Evolutionary conservation across 2,888 invertebrate genomes (phyloP).

Genomic region (Heliconius ethilla): DNA sequence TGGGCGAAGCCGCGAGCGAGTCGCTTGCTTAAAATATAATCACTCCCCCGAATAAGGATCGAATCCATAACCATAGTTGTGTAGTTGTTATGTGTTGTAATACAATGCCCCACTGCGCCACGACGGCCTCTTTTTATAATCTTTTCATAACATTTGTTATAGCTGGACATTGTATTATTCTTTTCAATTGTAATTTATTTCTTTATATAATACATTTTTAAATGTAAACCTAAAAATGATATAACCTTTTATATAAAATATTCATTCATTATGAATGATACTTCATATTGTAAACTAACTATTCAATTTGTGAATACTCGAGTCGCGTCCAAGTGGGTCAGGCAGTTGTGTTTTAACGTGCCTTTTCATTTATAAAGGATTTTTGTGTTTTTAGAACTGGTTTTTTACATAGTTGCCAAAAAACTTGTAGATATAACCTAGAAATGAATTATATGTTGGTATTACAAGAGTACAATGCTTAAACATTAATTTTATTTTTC

Average conservation of each 20-base stretch:
- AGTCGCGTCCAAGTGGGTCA: conserved; percentile 45
- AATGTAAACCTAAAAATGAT: background rate
- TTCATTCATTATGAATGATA: conserved; percentile 39
- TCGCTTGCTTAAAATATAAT: too few species aligned
- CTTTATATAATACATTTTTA: background rate
- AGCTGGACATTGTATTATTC: background rate
- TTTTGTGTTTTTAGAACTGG: conserved; percentile 20
- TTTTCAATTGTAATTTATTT: background rate
- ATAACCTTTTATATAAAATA: conserved; percentile 26
- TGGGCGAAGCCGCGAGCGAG: too few species aligned
- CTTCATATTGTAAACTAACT: conserved; percentile 34
- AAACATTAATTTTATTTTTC: background rate
- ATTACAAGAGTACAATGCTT: background rate
- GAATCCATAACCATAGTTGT: too few species aligned
- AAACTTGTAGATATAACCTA: conserved; percentile 7
- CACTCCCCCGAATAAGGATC: too few species aligned
- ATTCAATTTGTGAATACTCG: conserved; percentile 40
- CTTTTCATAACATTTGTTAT: background rate
- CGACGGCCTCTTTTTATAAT: background rate
- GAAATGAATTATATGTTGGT: conserved; percentile 1
- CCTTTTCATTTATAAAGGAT: conserved; percentile 25
- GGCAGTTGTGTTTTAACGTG: conserved; percentile 41
- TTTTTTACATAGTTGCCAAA: conserved; percentile 26
- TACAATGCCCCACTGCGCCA: too few species aligned
- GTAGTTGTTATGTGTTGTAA: too few species aligned